Evolutionary conservation across 1,140 invertebrate species (phyloP), one percentile per base, ranked within the genome.

Genomic region (Paralvinella palmiformis): DNA sequence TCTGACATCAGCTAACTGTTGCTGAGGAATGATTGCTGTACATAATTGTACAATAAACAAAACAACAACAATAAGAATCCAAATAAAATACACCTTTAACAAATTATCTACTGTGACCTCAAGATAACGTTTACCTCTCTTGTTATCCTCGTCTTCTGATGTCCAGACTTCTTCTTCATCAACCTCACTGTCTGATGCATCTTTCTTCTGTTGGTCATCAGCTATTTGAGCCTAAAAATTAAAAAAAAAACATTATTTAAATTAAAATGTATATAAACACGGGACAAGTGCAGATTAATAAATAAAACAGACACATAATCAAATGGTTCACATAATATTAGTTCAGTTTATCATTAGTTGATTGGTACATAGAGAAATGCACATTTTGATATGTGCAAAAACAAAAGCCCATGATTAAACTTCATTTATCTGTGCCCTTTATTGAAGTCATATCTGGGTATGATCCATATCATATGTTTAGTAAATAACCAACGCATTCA

Each of bases 131-230:
- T 62, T 7, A 69, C 61, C 65, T 59, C 44, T 58, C 24, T 31
- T 57, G 29, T 59, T 44, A 61, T 69, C 65, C 31, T 67, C 68
- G 13, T 62, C 68, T 31, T 58, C 60, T 32, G 64, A 66, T 27
- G 65, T 61, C 7, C n/a, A 37, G 1, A 24, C 41, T 20, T 60
- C 58, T 15, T 27, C 13, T 22, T 41, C 58, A 27, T 72, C 67
- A 41, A 65, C 62, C 33, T 68, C 63, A 62, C 37, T 62, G 35
- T 65, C 62, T 20, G 59, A 59, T 32, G 59, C 66, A 36, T 64
- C 65, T n/a, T 64, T 60, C 31, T 36, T 33, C 6, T 32, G 29
- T 32, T 45, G 61, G 22, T 65, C 48, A 24, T 29, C 48, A 37
- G 59, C 36, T 57, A n/a, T 58, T 45, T 53, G 53, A 44, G 35